A percentile compares a stretch with the other conserved stretches of the same genome.
These are phyloP conservation scores for Tringa solitaria DNA, from an alignment of 2,113 vertebrate species.

Conservation along the genomic window DNA sequence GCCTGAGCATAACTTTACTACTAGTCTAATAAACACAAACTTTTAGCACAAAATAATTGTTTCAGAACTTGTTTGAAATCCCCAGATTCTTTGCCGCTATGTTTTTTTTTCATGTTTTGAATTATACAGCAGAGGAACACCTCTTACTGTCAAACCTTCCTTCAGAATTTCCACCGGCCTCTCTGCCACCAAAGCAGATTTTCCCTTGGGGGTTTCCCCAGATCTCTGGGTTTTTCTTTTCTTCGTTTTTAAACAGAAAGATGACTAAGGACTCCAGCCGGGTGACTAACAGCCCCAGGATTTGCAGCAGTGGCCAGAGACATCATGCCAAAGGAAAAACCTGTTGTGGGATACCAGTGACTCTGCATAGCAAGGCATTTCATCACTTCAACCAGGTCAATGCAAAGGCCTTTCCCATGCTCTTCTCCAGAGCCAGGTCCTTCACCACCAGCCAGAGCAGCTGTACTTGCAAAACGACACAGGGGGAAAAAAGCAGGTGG, in stretches of 20 bases:
- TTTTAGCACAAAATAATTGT: not conserved
- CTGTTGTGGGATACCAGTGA: not conserved
- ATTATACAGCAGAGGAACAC: not conserved
- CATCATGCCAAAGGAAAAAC: not conserved
- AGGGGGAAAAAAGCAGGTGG: not conserved
- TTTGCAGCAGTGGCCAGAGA: not conserved
- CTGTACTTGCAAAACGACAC: not conserved
- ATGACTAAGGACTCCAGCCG: not conserved
- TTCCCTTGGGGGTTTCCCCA: constrained; percentile 52
- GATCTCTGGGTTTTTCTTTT: not conserved
- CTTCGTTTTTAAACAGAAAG: constrained; percentile 21
- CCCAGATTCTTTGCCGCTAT: not conserved
- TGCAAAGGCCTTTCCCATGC: not conserved
- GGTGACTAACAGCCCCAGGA: constrained; percentile 54
- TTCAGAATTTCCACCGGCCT: constrained; percentile 60
- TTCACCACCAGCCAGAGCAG: not conserved
- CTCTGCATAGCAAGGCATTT: not conserved
- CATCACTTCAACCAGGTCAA: not conserved
- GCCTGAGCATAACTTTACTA: not conserved
- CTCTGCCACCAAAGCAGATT: constrained; percentile 27
- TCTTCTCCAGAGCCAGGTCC: not conserved
- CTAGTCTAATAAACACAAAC: not conserved
- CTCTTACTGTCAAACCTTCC: constrained; percentile 8
- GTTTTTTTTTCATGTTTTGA: not conserved
- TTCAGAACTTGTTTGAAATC: constrained; percentile 4